Evolutionary conservation across 1,140 invertebrate species (phyloP).

Genomic region (Artemia franciscana): DNA sequence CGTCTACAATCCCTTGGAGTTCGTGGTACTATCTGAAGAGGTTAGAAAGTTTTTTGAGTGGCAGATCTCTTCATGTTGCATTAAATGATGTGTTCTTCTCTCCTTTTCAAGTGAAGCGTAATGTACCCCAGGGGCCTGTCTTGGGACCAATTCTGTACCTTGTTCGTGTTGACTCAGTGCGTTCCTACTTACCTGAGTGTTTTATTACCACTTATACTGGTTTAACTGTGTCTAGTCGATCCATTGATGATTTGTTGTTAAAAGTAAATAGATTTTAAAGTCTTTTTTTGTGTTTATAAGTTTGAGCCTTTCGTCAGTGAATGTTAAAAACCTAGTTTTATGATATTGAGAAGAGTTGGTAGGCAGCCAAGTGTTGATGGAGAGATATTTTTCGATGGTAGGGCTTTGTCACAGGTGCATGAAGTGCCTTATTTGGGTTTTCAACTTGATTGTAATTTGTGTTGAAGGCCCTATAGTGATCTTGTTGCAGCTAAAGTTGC

Average conservation of each 20-base stretch:
- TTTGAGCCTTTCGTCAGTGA: not conserved
- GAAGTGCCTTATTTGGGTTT: too few species aligned
- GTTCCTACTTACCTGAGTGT: not conserved
- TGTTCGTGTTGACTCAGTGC: not conserved
- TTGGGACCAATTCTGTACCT: not conserved
- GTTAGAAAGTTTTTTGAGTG: not conserved
- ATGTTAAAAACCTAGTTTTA: not conserved
- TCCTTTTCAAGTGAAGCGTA: not conserved
- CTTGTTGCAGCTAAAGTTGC: too few species aligned
- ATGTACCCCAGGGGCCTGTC: not conserved
- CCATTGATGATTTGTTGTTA: not conserved
- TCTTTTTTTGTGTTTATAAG: not conserved
- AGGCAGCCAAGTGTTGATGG: not conserved
- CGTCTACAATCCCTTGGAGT: not conserved
- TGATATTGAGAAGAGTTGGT: not conserved
- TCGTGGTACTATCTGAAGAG: not conserved
- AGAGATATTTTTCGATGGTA: not conserved
- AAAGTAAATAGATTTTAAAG: too few species aligned
- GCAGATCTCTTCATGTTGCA: not conserved
- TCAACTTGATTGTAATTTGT: too few species aligned
- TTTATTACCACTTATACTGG: not conserved
- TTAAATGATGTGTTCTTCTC: not conserved
- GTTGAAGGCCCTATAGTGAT: too few species aligned
- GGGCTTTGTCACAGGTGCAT: not conserved
- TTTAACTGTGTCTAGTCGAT: not conserved